phyloP scores from a whole-genome alignment of 1,140 invertebrate species.

The Apis dorsata region DNA sequence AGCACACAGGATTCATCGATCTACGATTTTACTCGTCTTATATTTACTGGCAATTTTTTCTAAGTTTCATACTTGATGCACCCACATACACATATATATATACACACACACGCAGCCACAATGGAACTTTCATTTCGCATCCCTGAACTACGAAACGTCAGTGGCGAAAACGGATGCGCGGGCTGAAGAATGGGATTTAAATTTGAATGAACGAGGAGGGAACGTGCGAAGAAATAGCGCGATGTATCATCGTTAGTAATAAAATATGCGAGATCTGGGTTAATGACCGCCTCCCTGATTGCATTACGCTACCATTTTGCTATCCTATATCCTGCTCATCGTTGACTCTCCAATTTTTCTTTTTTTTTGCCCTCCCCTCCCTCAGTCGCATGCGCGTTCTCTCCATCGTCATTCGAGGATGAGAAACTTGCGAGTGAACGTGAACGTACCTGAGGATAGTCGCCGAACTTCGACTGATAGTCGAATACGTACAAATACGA shows the following conservation, averaged over 20 bases:
- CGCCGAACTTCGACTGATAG: slow-evolving; percentile 95
- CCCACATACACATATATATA: no score
- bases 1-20: background rate
- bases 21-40: background rate
- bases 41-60: background rate
- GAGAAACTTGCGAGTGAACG: no score
- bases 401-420: no score
- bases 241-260: slow-evolving; percentile 49
- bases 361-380: background rate
- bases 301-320: slow-evolving; percentile 8
- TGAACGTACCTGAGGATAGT: slow-evolving; percentile 89
- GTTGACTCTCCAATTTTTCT: no score
- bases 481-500: slow-evolving; percentile 96
- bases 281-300: slow-evolving; percentile 24
- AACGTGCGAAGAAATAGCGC: slow-evolving; percentile 21
- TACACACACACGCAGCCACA: background rate
- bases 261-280: slow-evolving; percentile 30
- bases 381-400: no score
- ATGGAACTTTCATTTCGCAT: background rate
- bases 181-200: slow-evolving; percentile 36
- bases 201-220: slow-evolving; percentile 26
- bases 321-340: no score
- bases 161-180: slow-evolving; percentile 19
- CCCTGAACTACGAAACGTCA: slow-evolving; percentile 12
- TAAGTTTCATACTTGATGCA: background rate